Base-by-base conservation (phyloP, 2,797 vertebrate genomes). In the Eulemur rubriventer region DNA sequence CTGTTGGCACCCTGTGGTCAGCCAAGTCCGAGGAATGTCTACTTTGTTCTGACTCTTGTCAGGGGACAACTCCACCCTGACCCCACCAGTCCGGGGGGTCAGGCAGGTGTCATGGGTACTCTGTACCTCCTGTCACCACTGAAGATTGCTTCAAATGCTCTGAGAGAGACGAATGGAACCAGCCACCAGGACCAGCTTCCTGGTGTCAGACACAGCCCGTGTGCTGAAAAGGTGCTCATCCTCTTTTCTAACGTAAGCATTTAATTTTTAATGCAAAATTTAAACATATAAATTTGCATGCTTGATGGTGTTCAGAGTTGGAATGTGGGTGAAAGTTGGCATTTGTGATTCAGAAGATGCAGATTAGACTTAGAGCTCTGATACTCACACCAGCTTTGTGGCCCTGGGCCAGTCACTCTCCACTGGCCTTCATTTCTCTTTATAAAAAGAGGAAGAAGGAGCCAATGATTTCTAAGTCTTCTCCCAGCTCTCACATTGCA, bases 81-180 rank as follows among this genome's bases (percentile, higher is more conserved):
- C 63, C 61, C 70, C 82, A 17, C 63, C 8, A 1, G 59, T 87
- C 84, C 78, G 26, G 24, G 3, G 17, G 0, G 0, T 92, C 70
- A 59, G 35, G 57, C 52, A 12, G 38, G 20, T 85, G 88, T 95
- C 72, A 24, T 17, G 24, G 84, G 52, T 22, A 35, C 86, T 97
- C 72, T 33, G 7, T 87, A 87, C 93, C 80, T 90, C 91, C 95
- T 96, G 85, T 92, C 57, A 93, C 90, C 90, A 86, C 92, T 78
- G 9, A 83, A 46, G 86, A 82, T 73, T n/a, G 33, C 6, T 50
- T 87, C 81, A 70, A 93, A 61, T 79, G 48, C 78, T 95, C 38
- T 76, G 90, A 96, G 91, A 97, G 43, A 65, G 22, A 96, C 18
- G 0, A 35, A 20, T 22, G 67, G 95, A 95, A 94, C 63, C 52